Base-by-base conservation (phyloP, 2,888 invertebrate genomes). In the Poecilus cupreus region DNA sequence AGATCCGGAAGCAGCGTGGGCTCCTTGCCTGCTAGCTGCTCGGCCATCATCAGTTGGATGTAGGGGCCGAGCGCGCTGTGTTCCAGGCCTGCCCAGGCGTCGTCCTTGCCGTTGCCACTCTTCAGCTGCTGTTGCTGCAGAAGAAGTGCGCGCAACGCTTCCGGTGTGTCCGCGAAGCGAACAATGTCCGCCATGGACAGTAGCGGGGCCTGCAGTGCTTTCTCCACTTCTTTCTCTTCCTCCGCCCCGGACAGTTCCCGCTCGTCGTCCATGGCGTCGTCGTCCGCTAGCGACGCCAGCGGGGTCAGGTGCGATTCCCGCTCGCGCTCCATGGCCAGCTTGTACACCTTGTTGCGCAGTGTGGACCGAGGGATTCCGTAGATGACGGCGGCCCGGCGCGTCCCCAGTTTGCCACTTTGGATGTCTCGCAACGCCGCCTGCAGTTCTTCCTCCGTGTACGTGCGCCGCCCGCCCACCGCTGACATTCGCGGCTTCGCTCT, bases 341-440 rank as follows among this genome's bases (percentile, higher is more conserved):
- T 96, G 91, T 95, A 95, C 88, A 96, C 97, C 90, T 99, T 99
- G 91, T 98, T 99, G 83, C 98, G 93, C 74, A 99, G 93, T 24
- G 98, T 98, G 84, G 98, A 98, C 84, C 98, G 93, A 5, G 98
- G 98, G 88, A 98, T 98, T 86, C 98, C 97, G 90, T 99, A 99
- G 86, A 98, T 95, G 78, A 97, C 96, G 76, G 98, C 96, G 6
- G 98, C 98, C 82, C 98, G 92, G 60, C 98, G 91, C 4, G 98
- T 97, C 84, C 98, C 98, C 85, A 98, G 91, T 87, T 96, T 95
- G 16, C 98, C 98, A 84, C 95, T 95, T 89, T 97, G 95, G 87
- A 98, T 97, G 89, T 98, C 98, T 82, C 96, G 93, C 82, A 99
- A 93, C n/a, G 98, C 98, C 43, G 95, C 95, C 87, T 96, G 95